Evolutionary conservation across 2,888 invertebrate genomes (phyloP).

Genomic region (Trissonchulus latispiculum): DNA sequence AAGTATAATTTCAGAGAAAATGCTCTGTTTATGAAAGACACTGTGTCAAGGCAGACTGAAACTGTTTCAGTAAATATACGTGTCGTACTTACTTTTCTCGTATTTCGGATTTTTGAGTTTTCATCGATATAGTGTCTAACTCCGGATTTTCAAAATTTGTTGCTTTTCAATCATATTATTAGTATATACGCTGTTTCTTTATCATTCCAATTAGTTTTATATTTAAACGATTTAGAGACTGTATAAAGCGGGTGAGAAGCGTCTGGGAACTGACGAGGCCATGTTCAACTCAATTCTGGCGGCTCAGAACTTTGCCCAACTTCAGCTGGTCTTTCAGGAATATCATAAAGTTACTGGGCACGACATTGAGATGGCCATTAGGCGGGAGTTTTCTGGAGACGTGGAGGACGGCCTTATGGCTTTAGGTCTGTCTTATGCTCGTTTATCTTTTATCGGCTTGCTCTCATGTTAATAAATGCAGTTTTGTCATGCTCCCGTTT

Average conservation of each 20-base stretch:
- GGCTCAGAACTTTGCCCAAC: conserved; percentile 45
- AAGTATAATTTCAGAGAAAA: too few relatives aligned
- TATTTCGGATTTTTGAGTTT: too few relatives aligned
- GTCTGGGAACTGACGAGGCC: conserved; percentile 53
- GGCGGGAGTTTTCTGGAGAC: conserved; percentile 44
- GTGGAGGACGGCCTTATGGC: conserved; percentile 43
- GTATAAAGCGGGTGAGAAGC: conserved; percentile 55
- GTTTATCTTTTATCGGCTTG: too few relatives aligned
- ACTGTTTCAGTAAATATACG: too few relatives aligned
- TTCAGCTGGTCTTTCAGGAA: conserved; percentile 46
- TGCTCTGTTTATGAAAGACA: too few relatives aligned
- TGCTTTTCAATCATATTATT: too few relatives aligned
- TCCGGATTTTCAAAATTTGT: conserved; percentile 1
- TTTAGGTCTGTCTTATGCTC: conserved; percentile 30
- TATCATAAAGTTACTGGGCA: conserved; percentile 46
- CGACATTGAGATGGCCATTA: conserved; percentile 41
- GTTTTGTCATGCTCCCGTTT: too few relatives aligned
- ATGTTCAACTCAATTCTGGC: conserved; percentile 42
- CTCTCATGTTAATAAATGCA: too few relatives aligned
- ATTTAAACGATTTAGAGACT: conserved; percentile 50
- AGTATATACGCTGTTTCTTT: too few relatives aligned
- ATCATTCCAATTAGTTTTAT: too few relatives aligned
- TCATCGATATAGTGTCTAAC: conserved; percentile 38
- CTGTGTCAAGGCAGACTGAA: too few relatives aligned
- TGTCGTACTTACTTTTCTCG: too few relatives aligned